Evolutionary conservation across 2,888 invertebrate species (phyloP).

Genomic region (Callyntrura guangdongensis): DNA sequence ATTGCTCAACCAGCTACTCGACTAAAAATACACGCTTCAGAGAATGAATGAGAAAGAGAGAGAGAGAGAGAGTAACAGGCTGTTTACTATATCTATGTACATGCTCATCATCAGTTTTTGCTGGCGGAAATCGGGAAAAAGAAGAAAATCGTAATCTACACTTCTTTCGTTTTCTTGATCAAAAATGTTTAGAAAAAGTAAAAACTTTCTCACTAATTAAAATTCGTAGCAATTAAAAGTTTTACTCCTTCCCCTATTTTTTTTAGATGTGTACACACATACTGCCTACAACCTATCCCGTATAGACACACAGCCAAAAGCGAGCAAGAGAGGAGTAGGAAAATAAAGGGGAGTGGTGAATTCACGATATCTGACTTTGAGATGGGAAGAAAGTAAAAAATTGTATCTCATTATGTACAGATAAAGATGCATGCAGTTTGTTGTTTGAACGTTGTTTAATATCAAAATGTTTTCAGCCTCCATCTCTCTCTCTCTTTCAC

Average conservation of each 20-base stretch:
- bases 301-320: conserved; percentile 39
- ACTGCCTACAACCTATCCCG: neutral
- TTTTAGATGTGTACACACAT: neutral
- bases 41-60: neutral
- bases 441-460: conserved; percentile 26
- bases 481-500: neutral
- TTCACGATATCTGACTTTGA: conserved; percentile 13
- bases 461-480: conserved; percentile 18
- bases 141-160: conserved; percentile 40
- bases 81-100: neutral
- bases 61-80: too few species aligned
- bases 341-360: conserved; percentile 44
- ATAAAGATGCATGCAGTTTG: conserved; percentile 50
- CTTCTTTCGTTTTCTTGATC: conserved; percentile 51
- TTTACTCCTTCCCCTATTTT: conserved; percentile 64
- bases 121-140: conserved; percentile 7
- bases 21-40: neutral
- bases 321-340: conserved; percentile 68
- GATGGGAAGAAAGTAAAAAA: conserved; percentile 59
- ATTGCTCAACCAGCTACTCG: conserved; percentile 3
- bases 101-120: neutral
- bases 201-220: conserved; percentile 84
- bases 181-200: conserved; percentile 70
- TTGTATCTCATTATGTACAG: conserved; percentile 52
- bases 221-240: conserved; percentile 84